Evolutionary conservation across 2,888 invertebrate species (phyloP).

Genomic region (Lithophane socia): DNA sequence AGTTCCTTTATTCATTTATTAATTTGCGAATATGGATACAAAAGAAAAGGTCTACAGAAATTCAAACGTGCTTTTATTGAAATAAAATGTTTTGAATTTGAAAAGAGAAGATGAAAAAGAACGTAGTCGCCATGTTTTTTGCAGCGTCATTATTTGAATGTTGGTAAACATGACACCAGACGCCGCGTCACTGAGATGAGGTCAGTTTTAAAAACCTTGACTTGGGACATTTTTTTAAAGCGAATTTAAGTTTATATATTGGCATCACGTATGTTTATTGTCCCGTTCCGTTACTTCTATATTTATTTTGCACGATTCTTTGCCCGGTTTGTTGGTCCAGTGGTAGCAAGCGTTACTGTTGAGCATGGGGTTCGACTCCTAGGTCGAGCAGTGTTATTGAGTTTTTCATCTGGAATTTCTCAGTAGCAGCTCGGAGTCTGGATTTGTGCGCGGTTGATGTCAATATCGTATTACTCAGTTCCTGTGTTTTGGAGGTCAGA

Average conservation of each 20-base stretch:
- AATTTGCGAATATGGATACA: too few relatives aligned
- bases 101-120: neutral
- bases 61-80: neutral
- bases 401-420: neutral
- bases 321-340: neutral
- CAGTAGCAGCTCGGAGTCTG: neutral
- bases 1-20: too few relatives aligned
- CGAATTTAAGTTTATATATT: slow-evolving; percentile 23
- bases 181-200: slow-evolving; percentile 18
- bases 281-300: slow-evolving; percentile 32
- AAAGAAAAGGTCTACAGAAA: too few relatives aligned
- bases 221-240: slow-evolving; percentile 28
- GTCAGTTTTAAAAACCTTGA: slow-evolving; percentile 38
- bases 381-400: too few relatives aligned
- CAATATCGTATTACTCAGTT: neutral
- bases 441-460: neutral
- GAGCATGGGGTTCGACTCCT: neutral
- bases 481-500: too few relatives aligned
- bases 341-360: too few relatives aligned
- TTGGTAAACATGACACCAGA: slow-evolving; percentile 39
- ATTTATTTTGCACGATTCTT: neutral
- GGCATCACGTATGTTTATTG: slow-evolving; percentile 19
- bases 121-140: slow-evolving; percentile 27
- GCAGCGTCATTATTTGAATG: slow-evolving; percentile 33
- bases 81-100: slow-evolving; percentile 8